Conservation (phyloP, 23 tunicate genomes). For the Ascidia mentula region DNA sequence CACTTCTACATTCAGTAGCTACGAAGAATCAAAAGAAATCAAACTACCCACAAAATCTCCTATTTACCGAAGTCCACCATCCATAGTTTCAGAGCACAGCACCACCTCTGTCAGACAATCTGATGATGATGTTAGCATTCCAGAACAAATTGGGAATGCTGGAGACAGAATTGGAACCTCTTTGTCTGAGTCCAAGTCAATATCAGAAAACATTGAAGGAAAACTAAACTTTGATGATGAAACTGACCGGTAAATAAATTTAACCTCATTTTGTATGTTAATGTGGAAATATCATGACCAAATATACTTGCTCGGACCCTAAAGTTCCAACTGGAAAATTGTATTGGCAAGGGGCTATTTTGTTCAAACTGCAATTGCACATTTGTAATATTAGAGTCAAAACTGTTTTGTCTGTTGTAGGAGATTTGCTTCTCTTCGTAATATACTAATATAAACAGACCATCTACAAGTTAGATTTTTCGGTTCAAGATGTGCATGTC, state of each 20-base stretch:
- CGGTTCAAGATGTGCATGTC: too few relatives aligned
- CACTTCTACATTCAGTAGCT: neutral
- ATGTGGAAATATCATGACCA: neutral
- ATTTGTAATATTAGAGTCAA: too few relatives aligned
- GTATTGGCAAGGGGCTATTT: too few relatives aligned
- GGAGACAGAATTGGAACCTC: constrained; percentile 2
- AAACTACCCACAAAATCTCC: neutral
- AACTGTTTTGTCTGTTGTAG: too few relatives aligned
- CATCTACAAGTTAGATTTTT: too few relatives aligned
- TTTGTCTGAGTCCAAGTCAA: neutral
- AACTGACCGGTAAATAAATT: neutral
- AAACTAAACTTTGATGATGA: neutral
- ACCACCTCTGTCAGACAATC: constrained; percentile 40
- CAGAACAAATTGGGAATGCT: constrained; percentile 8
- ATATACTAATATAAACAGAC: too few relatives aligned
- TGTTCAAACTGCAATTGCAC: too few relatives aligned
- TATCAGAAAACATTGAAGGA: neutral
- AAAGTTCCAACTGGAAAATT: too few relatives aligned
- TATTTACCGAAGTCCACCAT: constrained; percentile 20
- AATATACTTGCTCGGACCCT: too few relatives aligned
- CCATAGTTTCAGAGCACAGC: constrained; percentile 58
- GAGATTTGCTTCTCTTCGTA: too few relatives aligned
- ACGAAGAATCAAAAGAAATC: neutral
- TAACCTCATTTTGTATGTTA: neutral
- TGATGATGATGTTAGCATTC: constrained; percentile 22